phyloP scores from a whole-genome alignment of 1,140 invertebrate genomes.

The Tetramorium simillimum region DNA sequence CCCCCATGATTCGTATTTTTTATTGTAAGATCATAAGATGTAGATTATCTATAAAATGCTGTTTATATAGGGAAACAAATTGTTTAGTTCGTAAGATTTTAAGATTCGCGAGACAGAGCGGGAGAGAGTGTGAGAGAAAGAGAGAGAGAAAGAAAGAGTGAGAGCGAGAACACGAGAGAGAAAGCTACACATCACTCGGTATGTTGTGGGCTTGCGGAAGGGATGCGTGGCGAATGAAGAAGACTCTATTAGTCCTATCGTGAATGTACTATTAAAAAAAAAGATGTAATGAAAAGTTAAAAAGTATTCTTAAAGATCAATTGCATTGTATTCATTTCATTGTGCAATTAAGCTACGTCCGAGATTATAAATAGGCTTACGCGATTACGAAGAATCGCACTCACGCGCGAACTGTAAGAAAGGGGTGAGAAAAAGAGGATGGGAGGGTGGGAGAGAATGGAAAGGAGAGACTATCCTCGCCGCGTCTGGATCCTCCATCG shows the following conservation, averaged over 20 bases:
- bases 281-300: conserved; percentile 60
- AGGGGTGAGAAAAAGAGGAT: neutral
- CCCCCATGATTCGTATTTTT: conserved; percentile 44
- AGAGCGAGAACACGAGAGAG: neutral
- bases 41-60: conserved; percentile 69
- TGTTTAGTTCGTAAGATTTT: conserved; percentile 72
- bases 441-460: neutral
- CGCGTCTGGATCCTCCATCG: neutral
- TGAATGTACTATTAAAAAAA: conserved; percentile 64
- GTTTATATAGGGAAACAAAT: conserved; percentile 71
- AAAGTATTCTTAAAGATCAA: conserved; percentile 64
- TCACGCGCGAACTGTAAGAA: neutral
- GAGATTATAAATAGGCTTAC: conserved; percentile 21
- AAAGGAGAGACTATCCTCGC: neutral
- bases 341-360: conserved; percentile 42
- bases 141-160: neutral
- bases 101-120: conserved; percentile 50
- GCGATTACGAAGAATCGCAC: neutral
- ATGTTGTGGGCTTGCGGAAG: conserved; percentile 23
- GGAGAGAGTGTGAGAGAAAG: neutral
- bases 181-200: conserved; percentile 36
- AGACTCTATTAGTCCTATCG: conserved; percentile 53
- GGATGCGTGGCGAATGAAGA: conserved; percentile 21
- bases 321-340: conserved; percentile 57
- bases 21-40: conserved; percentile 63